Percentiles rank a stretch among this genome's conserved stretches.
Conservation (phyloP, 2,888 invertebrate genomes). For the Fragum sueziense region DNA sequence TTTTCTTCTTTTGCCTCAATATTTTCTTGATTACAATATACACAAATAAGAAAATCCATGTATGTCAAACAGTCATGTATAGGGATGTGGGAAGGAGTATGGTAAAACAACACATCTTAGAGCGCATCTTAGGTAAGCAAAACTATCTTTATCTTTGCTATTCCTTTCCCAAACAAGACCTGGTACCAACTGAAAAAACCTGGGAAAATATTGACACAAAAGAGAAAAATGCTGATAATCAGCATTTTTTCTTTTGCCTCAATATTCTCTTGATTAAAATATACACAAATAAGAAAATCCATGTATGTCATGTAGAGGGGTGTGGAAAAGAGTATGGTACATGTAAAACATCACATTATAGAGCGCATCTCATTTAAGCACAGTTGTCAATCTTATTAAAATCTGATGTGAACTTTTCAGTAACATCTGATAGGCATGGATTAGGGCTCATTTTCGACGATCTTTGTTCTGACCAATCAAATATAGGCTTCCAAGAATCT, state of each 20-base stretch:
- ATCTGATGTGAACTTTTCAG: too few species aligned
- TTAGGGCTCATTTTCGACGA: too few species aligned
- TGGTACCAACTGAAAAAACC: not conserved
- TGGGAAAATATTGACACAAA: not conserved
- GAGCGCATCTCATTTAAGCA: constrained; percentile 90
- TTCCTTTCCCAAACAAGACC: too few species aligned
- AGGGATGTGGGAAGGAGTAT: constrained; percentile 90
- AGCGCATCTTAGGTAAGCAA: not conserved
- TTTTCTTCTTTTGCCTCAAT: constrained; percentile 1
- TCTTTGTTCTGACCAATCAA: too few species aligned
- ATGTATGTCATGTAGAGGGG: constrained; percentile 96
- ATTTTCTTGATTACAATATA: too few species aligned
- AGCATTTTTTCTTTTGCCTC: constrained; percentile 1
- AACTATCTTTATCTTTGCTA: too few species aligned
- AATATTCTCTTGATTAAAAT: too few species aligned
- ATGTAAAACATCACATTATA: constrained; percentile 98
- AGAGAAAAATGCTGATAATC: not conserved
- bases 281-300: constrained; percentile 96
- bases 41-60: constrained; percentile 96
- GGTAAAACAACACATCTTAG: too few species aligned
- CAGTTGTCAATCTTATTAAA: too few species aligned
- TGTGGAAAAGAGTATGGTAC: constrained; percentile 95
- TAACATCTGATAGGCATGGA: too few species aligned
- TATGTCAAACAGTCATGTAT: constrained; percentile 90
- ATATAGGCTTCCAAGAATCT: too few species aligned